Conservation (phyloP, 35 echinoderm and acorn worm species). For the Diadema setosum region DNA sequence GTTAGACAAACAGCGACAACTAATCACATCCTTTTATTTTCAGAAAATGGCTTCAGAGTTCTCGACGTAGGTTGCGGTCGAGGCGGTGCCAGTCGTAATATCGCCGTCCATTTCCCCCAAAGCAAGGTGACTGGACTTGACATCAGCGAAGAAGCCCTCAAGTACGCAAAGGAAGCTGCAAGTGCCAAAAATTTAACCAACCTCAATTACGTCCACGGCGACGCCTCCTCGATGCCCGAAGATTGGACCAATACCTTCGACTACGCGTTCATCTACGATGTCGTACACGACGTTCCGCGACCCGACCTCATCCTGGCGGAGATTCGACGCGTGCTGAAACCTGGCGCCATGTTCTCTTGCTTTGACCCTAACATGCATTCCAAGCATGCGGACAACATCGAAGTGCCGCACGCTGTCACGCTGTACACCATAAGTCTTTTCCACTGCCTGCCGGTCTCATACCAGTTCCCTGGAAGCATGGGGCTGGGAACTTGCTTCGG, state of each 20-base stretch:
- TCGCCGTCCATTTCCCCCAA: constrained; percentile 15
- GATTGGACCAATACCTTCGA: constrained; percentile 49
- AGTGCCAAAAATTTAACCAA: background rate
- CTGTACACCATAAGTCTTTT: constrained; percentile 21
- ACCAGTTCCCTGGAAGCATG: background rate
- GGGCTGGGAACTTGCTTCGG: constrained; percentile 43
- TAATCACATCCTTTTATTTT: too few relatives aligned
- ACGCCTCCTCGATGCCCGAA: background rate
- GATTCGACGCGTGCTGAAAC: background rate
- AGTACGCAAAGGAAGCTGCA: background rate
- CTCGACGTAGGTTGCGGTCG: constrained; percentile 12
- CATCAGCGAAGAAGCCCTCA: background rate
- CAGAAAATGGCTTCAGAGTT: constrained; percentile 1
- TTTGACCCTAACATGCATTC: background rate
- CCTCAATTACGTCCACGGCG: background rate
- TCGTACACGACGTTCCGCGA: constrained; percentile 39
- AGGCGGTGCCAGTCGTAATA: background rate
- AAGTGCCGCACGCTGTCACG: background rate
- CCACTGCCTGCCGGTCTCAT: constrained; percentile 22
- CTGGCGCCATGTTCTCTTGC: background rate
- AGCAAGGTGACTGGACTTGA: background rate
- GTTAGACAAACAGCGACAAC: too few relatives aligned
- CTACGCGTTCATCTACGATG: constrained; percentile 3
- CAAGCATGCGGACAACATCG: constrained; percentile 17
- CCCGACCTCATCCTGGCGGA: background rate